Evolutionary conservation across 2,113 vertebrate genomes (phyloP).

Genomic region (Polypterus senegalus): DNA sequence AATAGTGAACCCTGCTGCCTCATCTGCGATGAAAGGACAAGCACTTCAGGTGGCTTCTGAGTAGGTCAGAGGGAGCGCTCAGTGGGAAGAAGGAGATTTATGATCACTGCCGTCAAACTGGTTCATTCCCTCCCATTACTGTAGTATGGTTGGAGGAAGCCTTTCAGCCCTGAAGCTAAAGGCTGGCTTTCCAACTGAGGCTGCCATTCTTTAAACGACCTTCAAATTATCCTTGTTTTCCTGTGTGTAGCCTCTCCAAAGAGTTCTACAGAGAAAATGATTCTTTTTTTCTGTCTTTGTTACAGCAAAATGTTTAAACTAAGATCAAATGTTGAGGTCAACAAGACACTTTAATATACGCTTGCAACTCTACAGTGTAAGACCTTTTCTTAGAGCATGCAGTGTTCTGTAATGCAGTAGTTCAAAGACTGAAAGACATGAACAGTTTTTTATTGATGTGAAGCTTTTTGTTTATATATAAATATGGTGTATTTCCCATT

Average conservation of each 20-base stretch:
- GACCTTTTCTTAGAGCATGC: no score
- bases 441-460: no score
- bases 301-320: neutral
- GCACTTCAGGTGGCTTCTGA: neutral
- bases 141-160: constrained; percentile 28
- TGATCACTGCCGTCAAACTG: constrained; percentile 50
- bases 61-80: constrained; percentile 54
- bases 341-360: no score
- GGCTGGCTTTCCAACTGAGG: constrained; percentile 37
- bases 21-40: constrained; percentile 1
- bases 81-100: constrained; percentile 51
- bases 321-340: neutral
- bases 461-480: no score
- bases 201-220: constrained; percentile 53
- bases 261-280: constrained; percentile 25
- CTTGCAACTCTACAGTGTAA: no score
- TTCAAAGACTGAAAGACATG: no score
- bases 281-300: neutral
- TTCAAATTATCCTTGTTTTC: constrained; percentile 55
- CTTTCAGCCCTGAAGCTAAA: constrained; percentile 24
- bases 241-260: constrained; percentile 26
- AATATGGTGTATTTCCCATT: no score
- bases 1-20: constrained; percentile 28
- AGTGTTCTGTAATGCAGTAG: no score
- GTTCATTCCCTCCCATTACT: constrained; percentile 31